Base-by-base conservation (phyloP, 2,113 vertebrate species). In the Hylia prasina region DNA sequence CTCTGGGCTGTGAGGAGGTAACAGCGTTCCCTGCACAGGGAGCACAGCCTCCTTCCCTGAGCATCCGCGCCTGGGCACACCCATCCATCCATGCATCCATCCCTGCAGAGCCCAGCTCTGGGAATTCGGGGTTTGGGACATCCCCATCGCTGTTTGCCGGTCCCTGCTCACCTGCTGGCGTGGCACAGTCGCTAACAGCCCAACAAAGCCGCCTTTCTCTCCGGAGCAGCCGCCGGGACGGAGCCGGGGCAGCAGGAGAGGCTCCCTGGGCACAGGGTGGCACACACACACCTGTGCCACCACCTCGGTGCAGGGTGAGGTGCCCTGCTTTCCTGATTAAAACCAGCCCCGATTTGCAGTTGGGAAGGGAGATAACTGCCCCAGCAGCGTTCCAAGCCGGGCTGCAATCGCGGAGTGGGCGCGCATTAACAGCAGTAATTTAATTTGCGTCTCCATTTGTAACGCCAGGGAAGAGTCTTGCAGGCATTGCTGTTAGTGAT, bases 371-470 rank as follows among this genome's bases (percentile, higher is more conserved):
- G 72, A 65, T 95, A 96, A 97, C 96, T 94, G 82, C 88, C 83
- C 39, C 50, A 94, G 77, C 61, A 89, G 77, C 89, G 84, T 94
- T 94, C 94, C 91, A 92, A 91, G 42, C 56, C 35, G 44, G 87
- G 58, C 87, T 70, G 17, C 82, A 60, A 64, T 91, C 89, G 64
- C 2, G 53, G 83, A 92, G 85, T 44, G 91, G 96, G 92, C 79
- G 93, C 33, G 64, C 91, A 82, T 95, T 94, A 94, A 61, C 86
- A 57, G 89, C 72, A 50, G 87, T 87, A 65, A 97, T 97, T 97
- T 80, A 96, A 97, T 97, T 97, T 93, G 83, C 30, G 85, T 72
- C 94, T 81, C 95, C 92, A 53, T 97, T 97, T 95, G 94, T 96
- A 93, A 83, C 65, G 80, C 83, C 40, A 87, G 91, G n/a, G 57